A percentile compares a stretch with the other conserved stretches of the same genome.
Conservation (phyloP, 53 echinoderm and acorn worm species). For the Arbacia lixula region DNA sequence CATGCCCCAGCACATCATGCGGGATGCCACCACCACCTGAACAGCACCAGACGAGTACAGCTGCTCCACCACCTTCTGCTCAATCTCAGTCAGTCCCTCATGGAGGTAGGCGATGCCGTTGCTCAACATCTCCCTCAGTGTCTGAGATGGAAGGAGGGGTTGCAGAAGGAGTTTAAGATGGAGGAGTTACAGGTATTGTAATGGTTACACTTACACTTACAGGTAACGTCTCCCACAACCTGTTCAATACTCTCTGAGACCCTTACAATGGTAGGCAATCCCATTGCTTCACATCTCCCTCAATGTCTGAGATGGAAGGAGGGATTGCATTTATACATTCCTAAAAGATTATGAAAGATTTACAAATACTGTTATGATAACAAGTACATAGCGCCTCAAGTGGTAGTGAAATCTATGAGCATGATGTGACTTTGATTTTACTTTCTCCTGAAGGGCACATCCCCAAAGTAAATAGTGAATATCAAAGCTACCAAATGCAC, state of each 20-base stretch:
- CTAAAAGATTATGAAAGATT: too few relatives aligned
- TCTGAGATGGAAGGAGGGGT: conserved; percentile 64
- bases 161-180: too few relatives aligned
- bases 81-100: conserved; percentile 89
- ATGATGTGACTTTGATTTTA: too few relatives aligned
- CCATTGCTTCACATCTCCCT: conserved; percentile 94
- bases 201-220: too few relatives aligned
- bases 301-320: conserved; percentile 68
- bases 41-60: conserved; percentile 92
- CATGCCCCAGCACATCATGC: conserved; percentile 99
- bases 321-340: too few relatives aligned
- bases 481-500: too few relatives aligned
- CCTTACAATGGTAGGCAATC: conserved; percentile 95
- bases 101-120: conserved; percentile 98
- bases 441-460: too few relatives aligned
- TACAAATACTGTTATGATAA: too few relatives aligned
- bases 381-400: too few relatives aligned
- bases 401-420: too few relatives aligned
- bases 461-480: too few relatives aligned
- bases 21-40: conserved; percentile 91
- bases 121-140: conserved; percentile 88
- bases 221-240: conserved; percentile 94
- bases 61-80: conserved; percentile 95
- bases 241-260: conserved; percentile 88
- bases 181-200: too few relatives aligned